Base-by-base conservation (phyloP, 1,140 invertebrate genomes). In the Diploscapter pachys region DNA sequence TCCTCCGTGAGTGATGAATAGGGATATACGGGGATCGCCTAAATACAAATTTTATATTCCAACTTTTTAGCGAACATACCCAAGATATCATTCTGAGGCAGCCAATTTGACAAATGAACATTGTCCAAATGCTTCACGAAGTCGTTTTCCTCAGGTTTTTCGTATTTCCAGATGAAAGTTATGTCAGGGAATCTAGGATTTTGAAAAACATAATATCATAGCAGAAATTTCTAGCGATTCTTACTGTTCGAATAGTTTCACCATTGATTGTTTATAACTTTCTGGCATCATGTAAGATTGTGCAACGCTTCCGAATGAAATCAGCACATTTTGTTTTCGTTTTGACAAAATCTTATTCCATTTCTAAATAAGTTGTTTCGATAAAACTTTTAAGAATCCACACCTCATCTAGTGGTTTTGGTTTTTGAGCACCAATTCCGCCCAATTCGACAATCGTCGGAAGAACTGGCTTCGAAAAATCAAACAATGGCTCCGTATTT, bases 1-100 rank as follows among this genome's bases (percentile, higher is more conserved):
- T 6, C 89, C 88, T 56, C 86, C 83, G 78, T 89, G 88, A 9
- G 82, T 86, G 9, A 87, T 81, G 73, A 87, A 86, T 6, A 83
- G 72, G 6, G 72, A 61, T 3, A 76, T 75, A 8, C 82, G 80
- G 6, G 76, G 76, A 77, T 86, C 86, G 49, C 79, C 85, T 86
- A 71, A 8, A 81, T 56, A 66, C 0, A 52, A 1, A 56, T 11
- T 11, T 9, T 69, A 69, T 13, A 61, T 59, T 31, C 6, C 55
- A 31, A 66, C 31, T 31, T 31, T 11, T 11, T 11, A 59, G 57
- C 1, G 57, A 62, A 62, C n/a, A 64, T 8, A 50, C 11, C 49
- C 9, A 71, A 49, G 8, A 71, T 8, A 50, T 71, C 70, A 62
- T 71, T 71, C 70, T 71, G 70, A 5, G 70, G 70, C 8, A 71